Evolutionary conservation across 2,888 invertebrate species (phyloP).

Genomic region (Oconnorella tubifera): DNA sequence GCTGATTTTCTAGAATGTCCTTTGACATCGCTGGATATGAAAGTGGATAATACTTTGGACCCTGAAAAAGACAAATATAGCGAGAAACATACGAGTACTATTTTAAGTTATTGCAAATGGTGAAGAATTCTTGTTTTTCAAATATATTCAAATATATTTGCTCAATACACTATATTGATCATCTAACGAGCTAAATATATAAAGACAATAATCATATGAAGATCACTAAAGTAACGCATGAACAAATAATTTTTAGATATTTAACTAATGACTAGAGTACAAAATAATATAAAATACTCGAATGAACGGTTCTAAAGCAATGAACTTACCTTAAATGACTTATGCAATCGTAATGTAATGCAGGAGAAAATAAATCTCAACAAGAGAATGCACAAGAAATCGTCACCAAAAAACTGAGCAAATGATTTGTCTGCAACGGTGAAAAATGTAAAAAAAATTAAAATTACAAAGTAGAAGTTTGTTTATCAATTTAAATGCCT

Average conservation of each 20-base stretch:
- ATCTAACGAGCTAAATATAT: too few species aligned
- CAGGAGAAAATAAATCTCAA: constrained; percentile 91
- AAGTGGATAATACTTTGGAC: constrained; percentile 79
- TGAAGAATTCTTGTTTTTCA: neutral
- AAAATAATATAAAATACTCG: too few species aligned
- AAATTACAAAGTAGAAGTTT: constrained; percentile 16
- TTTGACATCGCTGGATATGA: constrained; percentile 83
- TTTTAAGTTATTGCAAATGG: neutral
- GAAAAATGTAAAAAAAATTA: too few species aligned
- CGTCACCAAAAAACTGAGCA: constrained; percentile 87
- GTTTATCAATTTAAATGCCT: neutral
- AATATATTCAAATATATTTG: neutral
- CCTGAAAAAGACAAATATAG: constrained; percentile 60
- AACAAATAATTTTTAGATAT: too few species aligned
- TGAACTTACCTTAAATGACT: constrained; percentile 65
- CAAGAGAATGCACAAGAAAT: constrained; percentile 82
- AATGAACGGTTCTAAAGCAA: too few species aligned
- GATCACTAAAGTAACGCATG: too few species aligned
- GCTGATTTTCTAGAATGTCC: constrained; percentile 79
- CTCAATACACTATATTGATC: neutral
- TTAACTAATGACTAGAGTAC: too few species aligned
- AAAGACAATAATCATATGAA: too few species aligned
- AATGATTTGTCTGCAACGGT: constrained; percentile 58
- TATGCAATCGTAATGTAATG: constrained; percentile 80
- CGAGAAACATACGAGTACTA: neutral